phyloP scores from a whole-genome alignment of 2,113 vertebrate genomes.

The Benitochromis conjunctus region DNA sequence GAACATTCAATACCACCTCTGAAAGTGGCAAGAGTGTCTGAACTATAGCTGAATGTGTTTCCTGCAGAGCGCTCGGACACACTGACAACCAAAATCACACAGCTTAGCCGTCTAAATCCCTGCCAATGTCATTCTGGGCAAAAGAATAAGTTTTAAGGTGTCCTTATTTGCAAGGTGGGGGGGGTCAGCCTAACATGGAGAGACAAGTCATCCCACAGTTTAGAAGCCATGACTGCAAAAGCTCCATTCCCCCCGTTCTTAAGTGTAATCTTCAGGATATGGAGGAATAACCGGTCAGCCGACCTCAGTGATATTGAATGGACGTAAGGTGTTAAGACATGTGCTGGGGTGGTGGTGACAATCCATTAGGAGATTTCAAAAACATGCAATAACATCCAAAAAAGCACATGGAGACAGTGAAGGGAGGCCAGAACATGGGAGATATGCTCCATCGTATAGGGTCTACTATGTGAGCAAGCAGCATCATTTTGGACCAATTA shows the following conservation, averaged over 20 bases:
- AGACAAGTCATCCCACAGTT: not conserved
- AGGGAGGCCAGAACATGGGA: not conserved
- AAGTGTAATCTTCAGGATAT: not conserved
- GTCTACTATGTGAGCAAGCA: not conserved
- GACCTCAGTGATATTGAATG: not conserved
- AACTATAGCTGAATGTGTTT: not conserved
- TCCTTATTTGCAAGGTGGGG: not conserved
- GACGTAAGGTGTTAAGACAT: not conserved
- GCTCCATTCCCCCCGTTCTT: not conserved
- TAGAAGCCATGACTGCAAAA: fast-evolving
- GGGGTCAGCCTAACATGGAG: not conserved
- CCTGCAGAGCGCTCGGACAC: not conserved
- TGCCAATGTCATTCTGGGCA: not conserved
- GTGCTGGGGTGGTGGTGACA: not conserved
- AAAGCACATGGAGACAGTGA: not conserved
- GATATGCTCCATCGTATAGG: not conserved
- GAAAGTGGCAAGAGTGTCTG: not conserved
- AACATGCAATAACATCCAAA: not conserved
- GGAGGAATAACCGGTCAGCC: not conserved
- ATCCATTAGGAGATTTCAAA: not conserved
- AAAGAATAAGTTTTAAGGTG: not conserved
- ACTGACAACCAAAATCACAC: not conserved
- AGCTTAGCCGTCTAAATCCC: not conserved
- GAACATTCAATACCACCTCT: not conserved
- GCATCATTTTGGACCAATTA: not conserved